Evolutionary conservation across 1,140 invertebrate species (phyloP), one percentile per base, ranked within the genome.

Genomic region (Drosophila ambigua): DNA sequence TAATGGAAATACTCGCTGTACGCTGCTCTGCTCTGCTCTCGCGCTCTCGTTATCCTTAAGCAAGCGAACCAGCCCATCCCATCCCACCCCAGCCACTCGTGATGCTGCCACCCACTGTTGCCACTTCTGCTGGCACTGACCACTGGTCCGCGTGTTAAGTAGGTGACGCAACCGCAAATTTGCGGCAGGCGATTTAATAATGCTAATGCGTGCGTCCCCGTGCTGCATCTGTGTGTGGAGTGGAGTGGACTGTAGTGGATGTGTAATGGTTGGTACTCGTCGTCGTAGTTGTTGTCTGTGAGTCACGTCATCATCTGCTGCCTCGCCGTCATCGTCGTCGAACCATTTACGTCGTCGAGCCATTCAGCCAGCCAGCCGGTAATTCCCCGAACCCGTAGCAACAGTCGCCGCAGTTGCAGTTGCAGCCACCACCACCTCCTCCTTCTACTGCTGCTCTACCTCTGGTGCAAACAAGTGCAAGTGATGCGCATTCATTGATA

Each of bases 151-250:
- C 63, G 63, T 71, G 85, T 64, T 85, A 85, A 90, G 85, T 90
- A 79, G 79, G 82, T 90, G 87, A 90, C 85, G 88, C 87, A 90
- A 87, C 85, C 87, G 82, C 81, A 79, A 76, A 90, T 90, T 89
- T 90, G 75, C 68, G 81, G 81, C 85, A 76, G 69, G 66, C 81
- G 74, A 87, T 90, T 87, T 87, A 85, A 85, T 85, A 85, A 81
- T 77, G 64, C 71, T 78, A 82, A 83, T 76, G 71, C 75, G 35
- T 39, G 35, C 35, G 35, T 39, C 35, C 26, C 35, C 35, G 35
- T 39, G 11, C 11, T 39, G 35, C 35, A 39, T 39, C 11, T 62
- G 50, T 54, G 60, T 74, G 31, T 58, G 51, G 31, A 7, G 26
- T 28, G 6, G 26, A 28, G 26, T 28, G 6, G 26, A 28, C 5